Conservation (phyloP, 2,888 invertebrate species). For the Molorchus minor region DNA sequence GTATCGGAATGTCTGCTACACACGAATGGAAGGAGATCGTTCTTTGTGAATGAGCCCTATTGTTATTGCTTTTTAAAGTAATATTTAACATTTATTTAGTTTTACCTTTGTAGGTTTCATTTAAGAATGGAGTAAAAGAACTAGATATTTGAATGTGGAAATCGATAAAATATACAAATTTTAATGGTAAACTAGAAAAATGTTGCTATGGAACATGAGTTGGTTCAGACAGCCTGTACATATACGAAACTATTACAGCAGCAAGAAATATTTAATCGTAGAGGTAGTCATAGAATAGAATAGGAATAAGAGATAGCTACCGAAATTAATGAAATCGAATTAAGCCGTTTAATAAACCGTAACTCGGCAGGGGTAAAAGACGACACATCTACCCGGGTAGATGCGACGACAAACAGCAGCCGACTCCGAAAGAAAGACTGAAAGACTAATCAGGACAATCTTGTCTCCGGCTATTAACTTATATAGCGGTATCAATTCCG, state of each 20-base stretch:
- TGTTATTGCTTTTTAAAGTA: constrained; percentile 33
- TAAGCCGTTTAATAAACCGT: constrained; percentile 46
- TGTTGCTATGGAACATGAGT: too few species aligned
- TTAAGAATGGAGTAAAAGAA: too few species aligned
- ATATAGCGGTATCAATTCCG: constrained; percentile 64
- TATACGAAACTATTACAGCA: too few species aligned
- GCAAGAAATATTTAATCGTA: too few species aligned
- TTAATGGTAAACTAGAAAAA: too few species aligned
- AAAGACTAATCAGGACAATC: constrained; percentile 62
- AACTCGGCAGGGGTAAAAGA: constrained; percentile 29
- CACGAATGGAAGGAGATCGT: constrained; percentile 26
- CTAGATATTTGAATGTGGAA: too few species aligned
- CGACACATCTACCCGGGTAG: constrained; percentile 15
- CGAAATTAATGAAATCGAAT: constrained; percentile 36
- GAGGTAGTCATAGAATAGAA: too few species aligned
- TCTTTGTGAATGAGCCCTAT: constrained; percentile 25
- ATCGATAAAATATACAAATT: too few species aligned
- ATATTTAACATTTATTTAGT: constrained; percentile 36
- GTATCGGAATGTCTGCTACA: constrained; percentile 41
- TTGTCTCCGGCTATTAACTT: constrained; percentile 64
- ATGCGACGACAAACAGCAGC: constrained; percentile 19
- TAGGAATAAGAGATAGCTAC: too few species aligned
- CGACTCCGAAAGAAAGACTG: constrained; percentile 24
- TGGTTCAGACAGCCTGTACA: too few species aligned
- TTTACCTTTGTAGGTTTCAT: too few species aligned